A percentile compares a stretch with the other conserved stretches of the same genome.
Evolutionary conservation across 1,140 invertebrate species (phyloP).

Genomic region (Dendroctonus valens): DNA sequence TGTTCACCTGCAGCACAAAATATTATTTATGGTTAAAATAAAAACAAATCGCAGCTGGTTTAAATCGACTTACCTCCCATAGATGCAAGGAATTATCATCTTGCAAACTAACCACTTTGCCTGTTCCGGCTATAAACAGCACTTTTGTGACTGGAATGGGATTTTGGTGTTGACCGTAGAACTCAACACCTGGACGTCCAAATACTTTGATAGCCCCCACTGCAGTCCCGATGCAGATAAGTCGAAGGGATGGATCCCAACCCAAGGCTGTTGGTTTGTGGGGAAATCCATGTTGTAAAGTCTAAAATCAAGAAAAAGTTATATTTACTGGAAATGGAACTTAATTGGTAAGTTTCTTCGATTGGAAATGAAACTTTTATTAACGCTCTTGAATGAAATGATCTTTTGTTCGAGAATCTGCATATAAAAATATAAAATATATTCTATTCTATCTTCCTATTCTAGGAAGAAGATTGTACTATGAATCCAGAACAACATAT

Average conservation of each 20-base stretch:
- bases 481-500: no score
- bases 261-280: constrained; percentile 90
- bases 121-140: constrained; percentile 78
- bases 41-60: background rate
- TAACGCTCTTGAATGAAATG: no score
- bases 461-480: no score
- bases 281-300: constrained; percentile 94
- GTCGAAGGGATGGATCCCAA: constrained; percentile 82
- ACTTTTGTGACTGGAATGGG: constrained; percentile 76
- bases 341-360: no score
- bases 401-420: no score
- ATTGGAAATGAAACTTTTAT: no score
- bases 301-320: constrained; percentile 60
- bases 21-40: no score
- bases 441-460: no score
- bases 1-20: constrained; percentile 59
- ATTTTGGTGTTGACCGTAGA: constrained; percentile 80
- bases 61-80: constrained; percentile 67
- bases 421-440: no score
- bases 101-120: constrained; percentile 82
- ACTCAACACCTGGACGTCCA: constrained; percentile 91
- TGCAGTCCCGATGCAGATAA: constrained; percentile 89
- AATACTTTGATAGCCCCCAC: constrained; percentile 88
- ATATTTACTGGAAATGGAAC: no score
- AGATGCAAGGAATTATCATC: constrained; percentile 91